A percentile compares a stretch with the other conserved stretches of the same genome.
phyloP scores from a whole-genome alignment of 2,113 vertebrate genomes.

The Clarias batrachus region DNA sequence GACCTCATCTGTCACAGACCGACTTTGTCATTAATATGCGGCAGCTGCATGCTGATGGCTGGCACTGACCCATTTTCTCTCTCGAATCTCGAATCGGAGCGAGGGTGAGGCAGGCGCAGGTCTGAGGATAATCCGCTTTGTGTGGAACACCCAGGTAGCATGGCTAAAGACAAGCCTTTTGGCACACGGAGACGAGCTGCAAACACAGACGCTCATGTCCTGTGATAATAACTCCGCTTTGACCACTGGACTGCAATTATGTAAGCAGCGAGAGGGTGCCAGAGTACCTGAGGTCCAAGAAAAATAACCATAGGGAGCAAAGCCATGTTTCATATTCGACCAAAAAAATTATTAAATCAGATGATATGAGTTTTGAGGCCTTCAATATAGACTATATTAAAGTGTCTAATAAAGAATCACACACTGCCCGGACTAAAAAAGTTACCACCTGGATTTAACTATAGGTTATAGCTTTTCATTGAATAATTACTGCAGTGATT shows the following conservation, averaged over 20 bases:
- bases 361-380: background rate
- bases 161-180: constrained; percentile 38
- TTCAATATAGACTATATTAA: background rate
- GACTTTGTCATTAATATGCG: constrained; percentile 53
- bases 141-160: constrained; percentile 47
- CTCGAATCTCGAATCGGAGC: constrained; percentile 35
- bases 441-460: too few species aligned
- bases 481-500: too few species aligned
- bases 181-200: constrained; percentile 15
- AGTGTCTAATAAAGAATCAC: background rate
- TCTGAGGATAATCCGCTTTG: constrained; percentile 53
- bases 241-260: constrained; percentile 48
- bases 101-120: constrained; percentile 37
- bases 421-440: too few species aligned
- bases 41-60: constrained; percentile 48
- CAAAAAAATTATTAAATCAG: background rate
- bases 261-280: constrained; percentile 44
- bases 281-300: constrained; percentile 31
- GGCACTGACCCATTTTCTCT: constrained; percentile 58
- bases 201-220: constrained; percentile 43
- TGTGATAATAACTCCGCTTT: constrained; percentile 47
- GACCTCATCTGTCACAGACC: constrained; percentile 51
- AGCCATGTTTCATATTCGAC: constrained; percentile 15
- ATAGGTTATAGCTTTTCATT: too few species aligned
- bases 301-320: constrained; percentile 27